Evolutionary conservation across 37 sponge, comb jelly and placozoan species (phyloP).

Genomic region (Amphimedon queenslandica): DNA sequence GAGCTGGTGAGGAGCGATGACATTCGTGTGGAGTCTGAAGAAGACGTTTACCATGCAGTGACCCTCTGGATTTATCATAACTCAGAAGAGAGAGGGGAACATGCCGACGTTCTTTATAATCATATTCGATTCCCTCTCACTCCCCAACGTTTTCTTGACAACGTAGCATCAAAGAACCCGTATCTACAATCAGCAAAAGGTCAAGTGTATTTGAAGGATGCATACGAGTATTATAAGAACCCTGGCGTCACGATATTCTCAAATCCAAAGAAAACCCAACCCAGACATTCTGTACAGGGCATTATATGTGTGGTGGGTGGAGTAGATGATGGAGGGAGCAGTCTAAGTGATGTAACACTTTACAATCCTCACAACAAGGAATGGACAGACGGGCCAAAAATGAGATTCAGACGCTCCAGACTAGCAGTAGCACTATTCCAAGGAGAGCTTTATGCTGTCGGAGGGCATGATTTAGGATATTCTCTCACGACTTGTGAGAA

Average conservation of each 20-base stretch:
- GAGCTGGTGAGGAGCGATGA: constrained; percentile 47
- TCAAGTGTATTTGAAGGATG: constrained; percentile 28
- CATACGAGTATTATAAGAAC: constrained; percentile 64
- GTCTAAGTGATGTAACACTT: constrained; percentile 46
- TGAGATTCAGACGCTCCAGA: constrained; percentile 47
- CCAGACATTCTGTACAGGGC: constrained; percentile 62
- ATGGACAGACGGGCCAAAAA: constrained; percentile 68
- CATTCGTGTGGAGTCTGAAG: constrained; percentile 61
- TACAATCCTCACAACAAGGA: constrained; percentile 66
- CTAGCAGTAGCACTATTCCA: constrained; percentile 45
- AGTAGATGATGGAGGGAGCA: constrained; percentile 44
- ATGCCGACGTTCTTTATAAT: constrained; percentile 46
- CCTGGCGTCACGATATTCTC: constrained; percentile 53
- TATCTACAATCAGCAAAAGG: constrained; percentile 18
- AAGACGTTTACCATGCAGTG: constrained; percentile 73
- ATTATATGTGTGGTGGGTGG: constrained; percentile 72
- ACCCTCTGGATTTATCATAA: constrained; percentile 73
- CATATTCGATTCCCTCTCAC: constrained; percentile 76
- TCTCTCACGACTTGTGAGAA: constrained; percentile 56
- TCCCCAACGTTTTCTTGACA: constrained; percentile 28
- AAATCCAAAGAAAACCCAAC: constrained; percentile 63
- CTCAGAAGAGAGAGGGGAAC: background rate
- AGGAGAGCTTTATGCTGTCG: constrained; percentile 71
- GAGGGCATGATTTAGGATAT: constrained; percentile 46
- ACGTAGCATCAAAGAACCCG: constrained; percentile 18